Base-by-base conservation (phyloP, 2,113 vertebrate genomes). In the Oryzias woworae region DNA sequence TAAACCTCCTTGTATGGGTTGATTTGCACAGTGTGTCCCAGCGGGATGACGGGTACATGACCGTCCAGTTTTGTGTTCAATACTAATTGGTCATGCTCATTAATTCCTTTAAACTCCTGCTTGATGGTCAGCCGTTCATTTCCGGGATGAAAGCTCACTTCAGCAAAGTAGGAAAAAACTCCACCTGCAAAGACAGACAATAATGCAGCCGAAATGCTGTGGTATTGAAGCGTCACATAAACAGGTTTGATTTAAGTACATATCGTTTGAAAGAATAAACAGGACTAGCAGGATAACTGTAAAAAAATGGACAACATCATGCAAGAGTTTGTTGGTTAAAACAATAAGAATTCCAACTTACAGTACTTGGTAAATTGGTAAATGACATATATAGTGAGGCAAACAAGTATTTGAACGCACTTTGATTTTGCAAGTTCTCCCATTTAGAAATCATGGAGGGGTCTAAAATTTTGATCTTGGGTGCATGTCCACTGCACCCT, bases 71-170 rank as follows among this genome's bases (percentile, higher is more conserved):
- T 89, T 0, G 96, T 97, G 91, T 81, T 91, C 63, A 98, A 93
- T 50, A 94, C 92, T 66, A 98, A 92, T 78, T 98, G 96, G 20
- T 95, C 94, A 0, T 98, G 96, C 48, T 97, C 94, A 1, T 98
- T 93, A 2, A 97, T 94, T 43, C 96, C 96, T 42, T 90, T 90
- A 68, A 98, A 96, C 58, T 88, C 88, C 85, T 98, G 96, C 57
- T 75, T 93, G 65, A 98, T 88, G 70, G 71, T 84, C 77, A 98
- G 80, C 55, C 91, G 94, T 81, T 95, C 95, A 0, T 92, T 93
- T 16, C 92, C 92, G 0, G 91, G 92, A 28, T 93, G 80, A 36
- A 97, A 98, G 53, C 90, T 92, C 53, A 98, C 95, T 78, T 97
- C 95, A 0, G 94, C 93, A 82, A 92, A 93, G 3, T 95, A 91